These are phyloP conservation scores for Cistogaster globosa DNA, from an alignment of 2,888 invertebrate species.

Conservation along the genomic window DNA sequence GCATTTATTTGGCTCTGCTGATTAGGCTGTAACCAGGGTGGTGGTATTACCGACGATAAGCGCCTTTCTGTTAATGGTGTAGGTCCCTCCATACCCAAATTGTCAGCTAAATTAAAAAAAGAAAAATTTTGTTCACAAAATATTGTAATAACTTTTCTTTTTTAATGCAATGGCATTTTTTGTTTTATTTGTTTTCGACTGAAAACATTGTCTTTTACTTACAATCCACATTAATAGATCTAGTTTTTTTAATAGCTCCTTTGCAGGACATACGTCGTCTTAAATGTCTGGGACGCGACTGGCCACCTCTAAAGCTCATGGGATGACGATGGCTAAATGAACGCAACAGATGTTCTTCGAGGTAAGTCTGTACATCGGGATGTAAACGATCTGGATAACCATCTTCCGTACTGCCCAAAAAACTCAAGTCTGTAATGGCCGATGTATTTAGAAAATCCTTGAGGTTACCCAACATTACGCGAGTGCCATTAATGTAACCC, in stretches of 20 bases:
- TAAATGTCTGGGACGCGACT: conserved; percentile 85
- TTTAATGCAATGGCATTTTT: too few relatives aligned
- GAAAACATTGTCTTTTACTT: conserved; percentile 82
- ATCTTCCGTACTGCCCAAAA: conserved; percentile 95
- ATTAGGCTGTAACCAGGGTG: conserved; percentile 82
- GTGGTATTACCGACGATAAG: conserved; percentile 84
- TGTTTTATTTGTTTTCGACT: not conserved
- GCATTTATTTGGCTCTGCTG: conserved; percentile 77
- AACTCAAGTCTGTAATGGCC: conserved; percentile 98
- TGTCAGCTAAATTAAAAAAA: conserved; percentile 86
- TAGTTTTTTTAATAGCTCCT: conserved; percentile 96
- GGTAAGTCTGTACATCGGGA: conserved; percentile 92
- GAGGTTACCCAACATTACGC: conserved; percentile 97
- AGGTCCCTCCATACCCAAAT: conserved; percentile 90
- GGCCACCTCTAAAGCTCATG: conserved; percentile 85
- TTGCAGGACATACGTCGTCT: conserved; percentile 92
- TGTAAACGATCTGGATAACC: conserved; percentile 94
- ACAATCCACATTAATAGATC: conserved; percentile 96
- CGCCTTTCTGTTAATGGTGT: conserved; percentile 84
- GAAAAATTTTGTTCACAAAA: not conserved
- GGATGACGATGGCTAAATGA: conserved; percentile 90
- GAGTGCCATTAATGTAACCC: conserved; percentile 99
- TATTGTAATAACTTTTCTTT: not conserved
- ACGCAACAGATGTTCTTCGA: conserved; percentile 93
- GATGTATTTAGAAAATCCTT: conserved; percentile 98